Evolutionary conservation across 2,888 invertebrate species (phyloP), one percentile per base, ranked within the genome.

Genomic region (Tubiluchus corallicola): DNA sequence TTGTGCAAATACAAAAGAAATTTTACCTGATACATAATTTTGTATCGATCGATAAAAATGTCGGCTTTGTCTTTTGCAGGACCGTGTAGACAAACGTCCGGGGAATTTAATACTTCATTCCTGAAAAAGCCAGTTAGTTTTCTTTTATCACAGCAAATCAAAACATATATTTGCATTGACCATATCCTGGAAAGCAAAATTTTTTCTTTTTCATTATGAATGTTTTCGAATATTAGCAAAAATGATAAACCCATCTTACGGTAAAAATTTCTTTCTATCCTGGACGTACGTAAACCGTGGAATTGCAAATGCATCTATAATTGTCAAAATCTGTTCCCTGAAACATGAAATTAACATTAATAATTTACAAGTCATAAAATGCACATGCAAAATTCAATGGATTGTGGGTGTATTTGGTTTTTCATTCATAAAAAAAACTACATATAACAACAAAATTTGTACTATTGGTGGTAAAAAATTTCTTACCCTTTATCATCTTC

Each of bases 271-370:
- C 57, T 84, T 85, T 43, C 76, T 74, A 47, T 79, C 78, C n/a
- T 67, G 64, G 52, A 81, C 76, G 58, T 80, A 88, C 13, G 67
- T 65, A 42, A 79, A 72, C 60, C 79, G 77, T 0, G 90, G 90
- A 18, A 83, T 73, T 43, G 76, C 74, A 58, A 81, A 87, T 0
- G 82, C 80, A 64, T 77, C 75, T 45, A 90, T 83, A 0, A 88
- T 74, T 56, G 51, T 50, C 46, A 57, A 57, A 13, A 58, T 51
- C 38, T 56, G 54, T 37, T 60, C 60, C 44, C 62, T 62, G 45
- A 21, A 49, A 50, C 9, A 17, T 40, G 44, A 37, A 19, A 37
- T 9, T 38, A 19, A 13, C 16, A 13, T 13, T 20, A 17, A 46
- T 29, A 45, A 5, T 13, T 20, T 17, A 41, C 21, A 21, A 21